Base-by-base conservation (phyloP, 2,888 invertebrate genomes). In the Mimachlamys varia region DNA sequence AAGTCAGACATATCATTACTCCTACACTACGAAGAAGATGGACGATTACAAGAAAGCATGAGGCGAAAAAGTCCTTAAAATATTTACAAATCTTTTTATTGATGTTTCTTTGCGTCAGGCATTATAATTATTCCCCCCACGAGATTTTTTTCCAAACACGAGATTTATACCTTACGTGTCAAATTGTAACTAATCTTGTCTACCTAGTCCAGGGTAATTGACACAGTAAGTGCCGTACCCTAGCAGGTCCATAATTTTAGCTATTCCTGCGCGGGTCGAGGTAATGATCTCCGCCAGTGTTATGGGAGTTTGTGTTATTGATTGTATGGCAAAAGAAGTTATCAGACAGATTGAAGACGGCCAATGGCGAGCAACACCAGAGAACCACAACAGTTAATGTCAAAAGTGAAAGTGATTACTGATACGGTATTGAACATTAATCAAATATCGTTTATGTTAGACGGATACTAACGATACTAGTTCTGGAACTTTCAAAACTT, bases 281-380 rank as follows among this genome's bases (percentile, higher is more conserved):
- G 33, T 76, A 76, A 76, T 33, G 76, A 76, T 76, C 33, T n/a
- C 62, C 4, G 22, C 62, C 62, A 62, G 12, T 53, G 15, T 13
- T 19, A 53, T 17, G 76, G 76, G 27, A 76, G 76, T 27, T 27
- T 27, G 76, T 76, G 7, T 33, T 76, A 76, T 76, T 76, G 76
- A 76, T 76, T 76, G 33, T 22, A 13, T 76, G 33, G 33, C 10
- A 58, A 76, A 27, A 13, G 62, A 10, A 76, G 27, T 13, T 76
- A 27, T 33, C 76, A 76, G 76, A 76, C 76, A 76, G 76, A 76
- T 76, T 76, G 76, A 76, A 76, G 76, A 76, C 76, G 27, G 12
- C 76, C 7, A 10, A 12, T 76, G 76, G 33, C 27, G 76, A 44
- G 27, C 33, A 76, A 10, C 27, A 76, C 27, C 76, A 76, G 76